Evolutionary conservation across 2,888 invertebrate species (phyloP), one percentile per base, ranked within the genome.

Genomic region (Automeris io): DNA sequence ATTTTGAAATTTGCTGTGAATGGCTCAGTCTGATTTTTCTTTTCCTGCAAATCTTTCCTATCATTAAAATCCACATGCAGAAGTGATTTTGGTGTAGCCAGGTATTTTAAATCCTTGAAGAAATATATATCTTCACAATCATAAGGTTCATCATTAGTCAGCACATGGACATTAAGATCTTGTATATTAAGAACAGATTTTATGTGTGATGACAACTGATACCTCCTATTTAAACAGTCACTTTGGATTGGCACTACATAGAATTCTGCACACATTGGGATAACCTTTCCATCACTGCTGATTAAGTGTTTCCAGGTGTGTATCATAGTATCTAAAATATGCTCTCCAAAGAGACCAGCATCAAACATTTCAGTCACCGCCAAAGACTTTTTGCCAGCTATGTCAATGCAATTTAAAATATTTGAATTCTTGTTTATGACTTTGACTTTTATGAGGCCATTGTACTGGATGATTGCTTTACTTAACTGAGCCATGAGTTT

Each of bases 331-430:
- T 89, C 83, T 29, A 95, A 66, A 22, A 92, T 87, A 54, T 90
- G 88, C 72, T 95, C 95, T 1, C 95, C 95, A 69, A 95, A 91
- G 18, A 95, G 64, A 0, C 92, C 94, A 34, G 92, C 91, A 81
- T 95, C 95, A 78, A 95, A 92, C 46, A 91, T 90, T 76, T 95
- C 95, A 2, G 93, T 93, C 1, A 95, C 87, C 37, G 95, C 69
- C 31, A 94, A 65, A 37, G 90, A 88, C 12, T 89, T 87, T 57
- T 75, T 89, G 18, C 88, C 77, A 36, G 87, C 87, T 35, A 91
- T 72, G 61, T 90, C 88, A 18, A 56, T 47, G 11, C 85, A 75
- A 33, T 61, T 54, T 52, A 93, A 64, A 35, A 87, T 70, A 6
- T 88, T 89, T 0, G 94, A 93, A 62, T 88, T 70, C 55, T 89